Conservation (phyloP, 2,797 vertebrate species). For the Anguilla anguilla region DNA sequence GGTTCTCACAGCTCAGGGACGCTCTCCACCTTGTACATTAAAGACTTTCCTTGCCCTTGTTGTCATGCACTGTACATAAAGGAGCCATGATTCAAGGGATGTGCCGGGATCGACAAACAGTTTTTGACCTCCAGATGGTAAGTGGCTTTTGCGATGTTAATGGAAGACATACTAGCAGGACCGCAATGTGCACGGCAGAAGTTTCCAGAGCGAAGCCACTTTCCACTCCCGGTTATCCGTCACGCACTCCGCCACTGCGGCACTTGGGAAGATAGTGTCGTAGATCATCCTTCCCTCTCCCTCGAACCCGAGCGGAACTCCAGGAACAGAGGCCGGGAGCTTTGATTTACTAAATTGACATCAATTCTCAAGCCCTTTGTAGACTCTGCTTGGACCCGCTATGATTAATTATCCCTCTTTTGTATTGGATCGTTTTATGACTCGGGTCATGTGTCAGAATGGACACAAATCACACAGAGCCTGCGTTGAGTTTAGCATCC, state of each 20-base stretch:
- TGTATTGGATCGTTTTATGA: slow-evolving; percentile 54
- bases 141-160: slow-evolving; percentile 64
- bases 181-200: slow-evolving; percentile 62
- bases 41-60: slow-evolving; percentile 62
- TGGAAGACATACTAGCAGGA: slow-evolving; percentile 59
- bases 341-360: slow-evolving; percentile 54
- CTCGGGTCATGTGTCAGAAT: slow-evolving; percentile 65
- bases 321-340: slow-evolving; percentile 25
- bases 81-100: slow-evolving; percentile 61
- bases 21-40: slow-evolving; percentile 64
- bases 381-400: slow-evolving; percentile 42
- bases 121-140: slow-evolving; percentile 67
- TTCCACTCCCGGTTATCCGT: slow-evolving; percentile 60
- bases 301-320: slow-evolving; percentile 30
- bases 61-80: slow-evolving; percentile 66
- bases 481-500: slow-evolving; percentile 22
- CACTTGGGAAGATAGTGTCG: slow-evolving; percentile 40
- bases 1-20: slow-evolving; percentile 54
- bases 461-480: slow-evolving; percentile 64
- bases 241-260: slow-evolving; percentile 52
- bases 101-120: slow-evolving; percentile 49
- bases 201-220: slow-evolving; percentile 51
- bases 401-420: slow-evolving; percentile 55
- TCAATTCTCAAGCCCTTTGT: slow-evolving; percentile 51
- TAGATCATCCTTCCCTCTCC: slow-evolving; percentile 53